These are phyloP conservation scores for Fragum fragum DNA, from an alignment of 2,888 invertebrate species.

Conservation along the genomic window DNA sequence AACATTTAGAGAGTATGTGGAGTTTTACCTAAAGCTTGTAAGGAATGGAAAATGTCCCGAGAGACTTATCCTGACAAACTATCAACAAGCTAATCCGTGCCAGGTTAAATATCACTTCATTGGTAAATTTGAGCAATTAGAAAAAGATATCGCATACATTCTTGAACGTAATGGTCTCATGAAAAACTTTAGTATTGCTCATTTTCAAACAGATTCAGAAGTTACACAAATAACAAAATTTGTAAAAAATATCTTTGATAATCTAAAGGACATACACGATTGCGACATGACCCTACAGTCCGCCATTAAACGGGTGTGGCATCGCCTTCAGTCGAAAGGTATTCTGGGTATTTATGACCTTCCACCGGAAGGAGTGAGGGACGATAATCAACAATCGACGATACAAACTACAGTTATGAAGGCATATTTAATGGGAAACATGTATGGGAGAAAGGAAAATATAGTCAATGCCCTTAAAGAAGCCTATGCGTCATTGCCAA, in stretches of 20 bases:
- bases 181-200: not conserved
- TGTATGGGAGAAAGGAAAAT: constrained; percentile 15
- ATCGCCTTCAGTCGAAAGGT: constrained; percentile 11
- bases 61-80: not conserved
- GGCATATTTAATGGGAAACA: constrained; percentile 11
- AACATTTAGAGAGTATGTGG: constrained; percentile 17
- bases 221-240: not conserved
- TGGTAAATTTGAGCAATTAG: constrained; percentile 21
- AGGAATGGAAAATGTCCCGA: constrained; percentile 10
- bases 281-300: constrained; percentile 4
- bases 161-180: not conserved
- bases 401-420: constrained; percentile 18
- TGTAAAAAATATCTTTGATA: constrained; percentile 12
- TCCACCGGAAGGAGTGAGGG: constrained; percentile 11
- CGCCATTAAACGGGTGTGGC: constrained; percentile 22
- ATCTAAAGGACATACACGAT: not conserved
- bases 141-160: constrained; percentile 7
- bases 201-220: constrained; percentile 16
- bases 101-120: constrained; percentile 9
- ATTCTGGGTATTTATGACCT: constrained; percentile 28
- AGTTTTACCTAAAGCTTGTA: not conserved
- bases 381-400: constrained; percentile 16
- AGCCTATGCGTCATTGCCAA: not conserved
- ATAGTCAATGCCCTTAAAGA: constrained; percentile 18
- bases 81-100: constrained; percentile 6